Evolutionary conservation across 2,888 invertebrate species (phyloP), one percentile per base, ranked within the genome.

Genomic region (Harpalus rubripes): DNA sequence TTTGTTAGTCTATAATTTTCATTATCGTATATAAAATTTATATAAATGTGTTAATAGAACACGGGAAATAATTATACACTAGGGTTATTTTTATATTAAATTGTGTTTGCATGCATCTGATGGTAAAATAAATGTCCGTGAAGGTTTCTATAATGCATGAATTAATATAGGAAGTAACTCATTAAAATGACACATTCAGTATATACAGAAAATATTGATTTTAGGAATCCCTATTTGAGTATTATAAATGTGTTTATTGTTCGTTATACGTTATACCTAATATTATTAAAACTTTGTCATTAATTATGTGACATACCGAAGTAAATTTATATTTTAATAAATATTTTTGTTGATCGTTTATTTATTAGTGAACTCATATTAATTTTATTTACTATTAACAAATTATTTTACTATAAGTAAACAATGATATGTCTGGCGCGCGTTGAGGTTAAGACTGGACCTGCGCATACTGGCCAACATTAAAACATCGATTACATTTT

Each of bases 161-260:
- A 52, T 5, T 52, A 6, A 52, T 52, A 12, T 52, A 52, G 44
- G 44, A 52, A 52, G 44, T 52, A 52, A 8, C 44, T 52, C 44
- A 52, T 52, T 52, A 52, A 52, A 52, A 52, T 52, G 44, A 52
- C 44, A 52, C 44, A 10, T 52, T 52, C 44, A 52, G 44, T 52
- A 52, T 52, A 52, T 52, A 52, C 44, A 52, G 44, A 52, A 8
- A 10, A 52, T 52, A 52, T 52, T 52, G 44, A 52, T 52, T 52
- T 52, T 52, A 52, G 44, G 6, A 32, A 32, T 32, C 6, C 32
- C 32, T 32, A 32, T 32, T 32, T 32, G 5, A 8, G 44, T 52
- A 12, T 52, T 52, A 12, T 52, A 52, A 32, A 52, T 52, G 44
- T 52, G 12, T 12, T 12, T 52, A 52, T 52, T 52, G 44, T 44